These are phyloP conservation scores for Cyrtodaria siliqua DNA, from an alignment of 2,888 invertebrate genomes.

Conservation along the genomic window DNA sequence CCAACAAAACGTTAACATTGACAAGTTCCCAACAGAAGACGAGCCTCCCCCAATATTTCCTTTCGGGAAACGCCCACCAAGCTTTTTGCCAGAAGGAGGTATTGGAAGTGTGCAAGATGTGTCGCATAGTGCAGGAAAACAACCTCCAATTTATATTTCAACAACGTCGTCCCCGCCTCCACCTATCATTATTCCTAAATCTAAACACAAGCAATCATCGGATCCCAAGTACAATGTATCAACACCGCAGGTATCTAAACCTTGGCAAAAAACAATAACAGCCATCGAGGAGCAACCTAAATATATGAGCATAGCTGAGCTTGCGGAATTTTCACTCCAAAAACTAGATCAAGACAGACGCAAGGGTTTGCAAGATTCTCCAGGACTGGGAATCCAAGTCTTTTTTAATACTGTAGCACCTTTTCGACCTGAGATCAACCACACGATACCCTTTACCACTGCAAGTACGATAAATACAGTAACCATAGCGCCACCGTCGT, in stretches of 20 bases:
- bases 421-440: not conserved
- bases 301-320: slow-evolving; percentile 45
- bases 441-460: slow-evolving; percentile 4
- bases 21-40: too few species aligned
- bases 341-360: not conserved
- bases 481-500: too few species aligned
- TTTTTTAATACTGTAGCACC: slow-evolving; percentile 34
- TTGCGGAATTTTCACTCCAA: slow-evolving; percentile 39
- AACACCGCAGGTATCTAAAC: too few species aligned
- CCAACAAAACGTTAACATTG: too few species aligned
- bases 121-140: not conserved
- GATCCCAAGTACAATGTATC: not conserved
- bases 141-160: not conserved
- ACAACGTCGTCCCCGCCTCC: slow-evolving; percentile 44
- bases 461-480: slow-evolving; percentile 1
- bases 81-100: not conserved
- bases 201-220: not conserved
- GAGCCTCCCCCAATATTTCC: slow-evolving; percentile 54
- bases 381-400: slow-evolving; percentile 20
- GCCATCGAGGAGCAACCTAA: slow-evolving; percentile 15
- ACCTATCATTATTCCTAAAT: slow-evolving; percentile 1
- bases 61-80: slow-evolving; percentile 20
- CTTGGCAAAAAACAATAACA: not conserved
- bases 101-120: not conserved
- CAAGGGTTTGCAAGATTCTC: not conserved